Percentiles rank a stretch among this genome's conserved stretches.
Conservation (phyloP, 2,888 invertebrate genomes). For the Melieria crassipennis region DNA sequence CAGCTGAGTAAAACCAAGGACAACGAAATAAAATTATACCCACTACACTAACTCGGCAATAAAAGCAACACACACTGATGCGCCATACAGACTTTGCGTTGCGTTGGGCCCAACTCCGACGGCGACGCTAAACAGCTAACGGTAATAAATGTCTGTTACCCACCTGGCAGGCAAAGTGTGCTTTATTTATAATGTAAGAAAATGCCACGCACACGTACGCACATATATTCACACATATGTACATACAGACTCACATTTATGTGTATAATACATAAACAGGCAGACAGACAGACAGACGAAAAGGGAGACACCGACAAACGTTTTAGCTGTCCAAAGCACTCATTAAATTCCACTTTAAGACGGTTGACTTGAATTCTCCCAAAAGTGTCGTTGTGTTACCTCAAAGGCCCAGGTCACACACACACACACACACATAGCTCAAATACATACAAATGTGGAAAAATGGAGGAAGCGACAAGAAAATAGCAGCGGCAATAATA, state of each 20-base stretch:
- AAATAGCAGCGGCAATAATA: not conserved
- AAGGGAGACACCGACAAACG: not conserved
- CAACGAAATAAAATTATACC: slow-evolving; percentile 1
- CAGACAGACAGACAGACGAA: not conserved
- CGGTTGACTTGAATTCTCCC: slow-evolving; percentile 21
- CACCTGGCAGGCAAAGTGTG: not conserved
- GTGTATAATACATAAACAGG: not conserved
- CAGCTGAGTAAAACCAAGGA: not conserved
- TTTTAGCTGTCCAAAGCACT: slow-evolving; percentile 5
- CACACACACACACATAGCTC: not conserved
- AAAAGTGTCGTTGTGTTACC: slow-evolving; percentile 7
- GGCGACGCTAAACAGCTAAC: not conserved
- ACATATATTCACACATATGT: not conserved
- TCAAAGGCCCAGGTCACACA: not conserved
- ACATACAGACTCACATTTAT: not conserved
- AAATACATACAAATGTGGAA: not conserved
- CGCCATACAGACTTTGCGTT: not conserved
- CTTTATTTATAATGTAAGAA: slow-evolving; percentile 21
- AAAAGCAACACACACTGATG: not conserved
- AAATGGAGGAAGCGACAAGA: not conserved
- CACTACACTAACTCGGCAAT: slow-evolving; percentile 5
- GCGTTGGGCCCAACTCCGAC: too few relatives aligned
- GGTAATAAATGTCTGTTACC: slow-evolving; percentile 7
- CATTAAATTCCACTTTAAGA: slow-evolving; percentile 25
- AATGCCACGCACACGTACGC: slow-evolving; percentile 13